Conservation (phyloP, 2,888 invertebrate genomes). For the Noctua janthina region DNA sequence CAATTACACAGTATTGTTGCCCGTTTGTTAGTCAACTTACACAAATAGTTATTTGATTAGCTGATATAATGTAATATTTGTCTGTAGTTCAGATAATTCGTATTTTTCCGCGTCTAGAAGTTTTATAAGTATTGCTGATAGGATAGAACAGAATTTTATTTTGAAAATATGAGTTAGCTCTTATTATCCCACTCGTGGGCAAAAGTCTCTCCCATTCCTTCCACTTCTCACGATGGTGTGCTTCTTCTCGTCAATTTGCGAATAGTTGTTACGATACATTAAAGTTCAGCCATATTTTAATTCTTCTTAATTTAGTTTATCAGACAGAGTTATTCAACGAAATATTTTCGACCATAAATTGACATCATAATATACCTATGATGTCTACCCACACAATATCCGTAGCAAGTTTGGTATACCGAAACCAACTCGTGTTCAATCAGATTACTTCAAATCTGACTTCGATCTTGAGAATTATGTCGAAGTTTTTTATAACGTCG, state of each 20-base stretch:
- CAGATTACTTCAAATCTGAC: slow-evolving; percentile 36
- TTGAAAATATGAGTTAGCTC: background rate
- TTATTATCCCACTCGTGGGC: too few relatives aligned
- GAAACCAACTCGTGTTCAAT: slow-evolving; percentile 23
- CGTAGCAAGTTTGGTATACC: slow-evolving; percentile 2
- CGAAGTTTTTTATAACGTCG: slow-evolving; percentile 27
- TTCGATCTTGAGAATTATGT: slow-evolving; percentile 28
- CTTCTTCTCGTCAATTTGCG: too few relatives aligned
- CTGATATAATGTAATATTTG: background rate
- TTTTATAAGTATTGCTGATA: background rate
- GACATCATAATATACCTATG: background rate
- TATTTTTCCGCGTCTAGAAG: background rate
- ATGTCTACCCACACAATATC: slow-evolving; percentile 13
- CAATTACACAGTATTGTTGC: slow-evolving; percentile 37
- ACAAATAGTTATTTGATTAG: slow-evolving; percentile 13
- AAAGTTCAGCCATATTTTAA: too few relatives aligned
- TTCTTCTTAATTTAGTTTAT: background rate
- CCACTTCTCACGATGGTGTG: too few relatives aligned
- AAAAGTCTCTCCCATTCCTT: too few relatives aligned
- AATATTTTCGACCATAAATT: background rate
- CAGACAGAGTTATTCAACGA: background rate
- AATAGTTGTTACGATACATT: too few relatives aligned
- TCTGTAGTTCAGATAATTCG: background rate
- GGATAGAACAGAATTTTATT: background rate
- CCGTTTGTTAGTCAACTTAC: slow-evolving; percentile 21